phyloP scores from a whole-genome alignment of 2,113 vertebrate genomes.

The Bathybates hornii region DNA sequence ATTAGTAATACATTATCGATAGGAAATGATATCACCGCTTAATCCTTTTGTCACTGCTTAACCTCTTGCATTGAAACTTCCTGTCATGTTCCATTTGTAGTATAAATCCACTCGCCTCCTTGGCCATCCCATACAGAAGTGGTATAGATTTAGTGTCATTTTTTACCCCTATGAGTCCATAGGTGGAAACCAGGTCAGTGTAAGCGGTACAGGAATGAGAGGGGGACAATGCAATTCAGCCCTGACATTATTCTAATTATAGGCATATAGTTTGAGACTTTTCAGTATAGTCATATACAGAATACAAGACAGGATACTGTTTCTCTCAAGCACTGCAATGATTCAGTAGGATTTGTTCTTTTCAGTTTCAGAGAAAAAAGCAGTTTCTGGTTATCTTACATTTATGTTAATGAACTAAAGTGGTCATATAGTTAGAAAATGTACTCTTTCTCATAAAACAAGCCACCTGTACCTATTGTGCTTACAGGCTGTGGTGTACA shows the following conservation, averaged over 20 bases:
- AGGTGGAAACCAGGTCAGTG: background rate
- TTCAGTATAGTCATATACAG: background rate
- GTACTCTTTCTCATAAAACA: background rate
- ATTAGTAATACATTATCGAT: background rate
- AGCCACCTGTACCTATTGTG: background rate
- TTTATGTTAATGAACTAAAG: background rate
- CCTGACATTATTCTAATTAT: background rate
- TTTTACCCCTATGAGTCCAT: background rate
- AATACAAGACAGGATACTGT: background rate
- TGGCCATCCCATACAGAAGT: slow-evolving; percentile 61
- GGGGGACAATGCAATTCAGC: background rate
- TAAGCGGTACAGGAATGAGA: background rate
- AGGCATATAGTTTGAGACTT: background rate
- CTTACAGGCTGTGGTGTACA: background rate
- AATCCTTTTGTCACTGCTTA: background rate
- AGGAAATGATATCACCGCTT: background rate
- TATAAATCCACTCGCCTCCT: background rate
- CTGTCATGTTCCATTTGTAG: background rate
- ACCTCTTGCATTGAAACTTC: background rate
- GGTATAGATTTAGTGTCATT: background rate
- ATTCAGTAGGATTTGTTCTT: background rate
- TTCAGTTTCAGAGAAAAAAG: background rate
- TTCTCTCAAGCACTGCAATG: background rate
- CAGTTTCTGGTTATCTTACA: background rate
- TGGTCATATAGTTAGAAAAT: accelerated